Evolutionary conservation across 1,140 invertebrate genomes (phyloP).

Genomic region (Theocolax elegans): DNA sequence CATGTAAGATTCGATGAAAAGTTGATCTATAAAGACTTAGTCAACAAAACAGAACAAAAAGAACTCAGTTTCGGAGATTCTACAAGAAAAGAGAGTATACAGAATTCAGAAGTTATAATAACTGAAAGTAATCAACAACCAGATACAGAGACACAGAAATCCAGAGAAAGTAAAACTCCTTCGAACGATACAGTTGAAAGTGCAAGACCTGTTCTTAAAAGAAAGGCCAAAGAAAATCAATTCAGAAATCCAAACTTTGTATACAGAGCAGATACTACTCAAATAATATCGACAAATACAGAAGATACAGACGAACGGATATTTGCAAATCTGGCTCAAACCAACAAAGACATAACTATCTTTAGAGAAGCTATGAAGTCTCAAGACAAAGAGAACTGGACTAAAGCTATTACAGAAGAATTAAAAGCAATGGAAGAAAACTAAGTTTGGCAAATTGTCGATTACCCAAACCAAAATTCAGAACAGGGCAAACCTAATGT

Average conservation of each 20-base stretch:
- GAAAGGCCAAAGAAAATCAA: not conserved
- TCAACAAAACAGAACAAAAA: not conserved
- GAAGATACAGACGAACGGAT: slow-evolving; percentile 3
- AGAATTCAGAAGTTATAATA: not conserved
- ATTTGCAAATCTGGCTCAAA: not conserved
- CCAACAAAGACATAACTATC: not conserved
- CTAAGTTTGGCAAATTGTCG: slow-evolving; percentile 12
- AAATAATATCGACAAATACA: not conserved
- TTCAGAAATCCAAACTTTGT: not conserved
- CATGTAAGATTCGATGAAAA: slow-evolving; percentile 12
- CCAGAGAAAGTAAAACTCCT: not conserved
- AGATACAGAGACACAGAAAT: not conserved
- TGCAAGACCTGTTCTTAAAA: not conserved
- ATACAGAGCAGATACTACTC: not conserved
- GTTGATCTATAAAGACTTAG: not conserved
- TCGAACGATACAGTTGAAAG: too few relatives aligned
- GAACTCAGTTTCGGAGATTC: not conserved
- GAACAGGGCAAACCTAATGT: not conserved
- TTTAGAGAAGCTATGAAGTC: slow-evolving; percentile 19
- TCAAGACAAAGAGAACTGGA: not conserved
- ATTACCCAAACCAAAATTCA: not conserved
- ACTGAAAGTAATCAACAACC: not conserved
- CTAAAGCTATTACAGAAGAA: slow-evolving; percentile 2
- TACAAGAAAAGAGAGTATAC: not conserved
- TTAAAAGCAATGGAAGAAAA: slow-evolving; percentile 13